A percentile compares a stretch with the other conserved stretches of the same genome.
Evolutionary conservation across 2,888 invertebrate genomes (phyloP).

Genomic region (Trilocha varians): DNA sequence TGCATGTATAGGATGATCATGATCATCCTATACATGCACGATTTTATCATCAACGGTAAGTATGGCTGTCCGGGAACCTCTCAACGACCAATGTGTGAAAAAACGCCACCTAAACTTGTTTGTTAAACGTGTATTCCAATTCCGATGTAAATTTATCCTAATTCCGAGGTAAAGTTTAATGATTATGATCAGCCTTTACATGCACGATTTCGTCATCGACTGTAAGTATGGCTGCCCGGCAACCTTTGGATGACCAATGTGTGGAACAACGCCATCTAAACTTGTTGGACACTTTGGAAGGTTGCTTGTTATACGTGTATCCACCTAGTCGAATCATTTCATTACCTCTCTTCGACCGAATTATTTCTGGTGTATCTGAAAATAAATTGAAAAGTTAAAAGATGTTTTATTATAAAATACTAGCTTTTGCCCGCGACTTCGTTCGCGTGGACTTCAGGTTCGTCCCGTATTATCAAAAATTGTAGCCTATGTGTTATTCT

Average conservation of each 20-base stretch:
- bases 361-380: background rate
- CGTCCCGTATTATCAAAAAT: too few species aligned
- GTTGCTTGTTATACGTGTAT: slow-evolving; percentile 1
- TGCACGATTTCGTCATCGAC: slow-evolving; percentile 8
- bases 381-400: too few species aligned
- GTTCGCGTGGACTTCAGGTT: too few species aligned
- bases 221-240: slow-evolving; percentile 11
- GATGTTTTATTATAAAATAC: too few species aligned
- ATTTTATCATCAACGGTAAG: slow-evolving; percentile 13
- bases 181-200: background rate
- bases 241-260: slow-evolving; percentile 14
- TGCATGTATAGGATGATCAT: too few species aligned
- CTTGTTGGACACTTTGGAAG: slow-evolving; percentile 1
- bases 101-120: slow-evolving; percentile 15
- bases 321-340: background rate
- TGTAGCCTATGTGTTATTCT: too few species aligned
- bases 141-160: too few species aligned
- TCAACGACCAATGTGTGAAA: slow-evolving; percentile 17
- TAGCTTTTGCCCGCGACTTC: too few species aligned
- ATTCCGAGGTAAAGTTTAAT: too few species aligned
- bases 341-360: background rate
- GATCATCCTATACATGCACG: slow-evolving; percentile 17
- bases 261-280: slow-evolving; percentile 24
- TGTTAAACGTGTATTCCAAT: too few species aligned
- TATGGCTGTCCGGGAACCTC: slow-evolving; percentile 18